phyloP scores from a whole-genome alignment of 1,140 invertebrate species.

The Pseudomyrmex dendroicus region DNA sequence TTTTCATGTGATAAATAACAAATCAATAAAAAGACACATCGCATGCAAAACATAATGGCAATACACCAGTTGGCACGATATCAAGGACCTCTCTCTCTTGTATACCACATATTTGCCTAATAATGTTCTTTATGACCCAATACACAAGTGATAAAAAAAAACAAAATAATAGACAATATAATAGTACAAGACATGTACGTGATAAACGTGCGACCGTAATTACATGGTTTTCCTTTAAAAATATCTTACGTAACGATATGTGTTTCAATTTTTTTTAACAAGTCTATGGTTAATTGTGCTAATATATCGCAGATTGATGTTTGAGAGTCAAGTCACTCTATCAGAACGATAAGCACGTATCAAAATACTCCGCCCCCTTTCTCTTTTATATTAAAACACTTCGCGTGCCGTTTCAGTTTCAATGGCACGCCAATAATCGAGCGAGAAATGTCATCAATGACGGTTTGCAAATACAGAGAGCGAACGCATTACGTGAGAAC shows the following conservation, averaged over 20 bases:
- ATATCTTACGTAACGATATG: background rate
- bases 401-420: conserved; percentile 67
- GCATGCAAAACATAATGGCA: conserved; percentile 73
- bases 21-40: conserved; percentile 8
- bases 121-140: background rate
- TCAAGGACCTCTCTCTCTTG: conserved; percentile 42
- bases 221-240: background rate
- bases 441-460: conserved; percentile 23
- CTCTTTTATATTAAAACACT: conserved; percentile 73
- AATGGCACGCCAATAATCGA: conserved; percentile 63
- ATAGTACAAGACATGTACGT: no score
- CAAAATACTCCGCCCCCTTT: conserved; percentile 83
- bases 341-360: conserved; percentile 82
- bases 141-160: no score
- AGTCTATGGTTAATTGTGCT: conserved; percentile 54
- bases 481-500: background rate
- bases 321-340: conserved; percentile 66
- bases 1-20: conserved; percentile 23
- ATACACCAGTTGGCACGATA: conserved; percentile 73
- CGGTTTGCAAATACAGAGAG: background rate
- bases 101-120: no score
- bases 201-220: background rate
- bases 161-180: no score
- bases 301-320: conserved; percentile 68
- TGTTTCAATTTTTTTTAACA: conserved; percentile 43